phyloP scores from a whole-genome alignment of 2,888 invertebrate genomes.

The Melieria omissa region DNA sequence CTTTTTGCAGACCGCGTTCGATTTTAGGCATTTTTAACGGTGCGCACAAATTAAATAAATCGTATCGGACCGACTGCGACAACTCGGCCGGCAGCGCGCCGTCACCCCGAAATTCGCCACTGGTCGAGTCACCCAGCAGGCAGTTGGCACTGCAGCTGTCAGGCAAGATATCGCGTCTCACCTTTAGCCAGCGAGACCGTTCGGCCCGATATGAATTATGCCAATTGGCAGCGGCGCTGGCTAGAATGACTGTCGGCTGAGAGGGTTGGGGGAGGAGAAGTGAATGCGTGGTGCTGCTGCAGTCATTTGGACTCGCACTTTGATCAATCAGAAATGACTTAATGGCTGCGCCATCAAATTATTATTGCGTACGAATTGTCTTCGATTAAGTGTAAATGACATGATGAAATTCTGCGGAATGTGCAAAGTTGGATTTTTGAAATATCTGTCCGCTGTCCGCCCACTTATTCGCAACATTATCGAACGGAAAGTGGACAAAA shows the following conservation, averaged over 20 bases:
- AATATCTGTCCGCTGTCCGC: neutral
- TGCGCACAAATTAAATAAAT: constrained; percentile 1
- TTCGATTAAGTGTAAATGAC: constrained; percentile 14
- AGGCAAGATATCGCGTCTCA: constrained; percentile 12
- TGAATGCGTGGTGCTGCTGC: too few species aligned
- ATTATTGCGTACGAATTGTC: constrained; percentile 10
- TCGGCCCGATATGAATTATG: constrained; percentile 45
- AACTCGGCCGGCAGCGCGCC: neutral
- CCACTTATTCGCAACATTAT: neutral
- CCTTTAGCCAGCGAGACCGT: constrained; percentile 15
- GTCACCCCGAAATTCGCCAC: neutral
- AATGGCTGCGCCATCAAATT: constrained; percentile 22
- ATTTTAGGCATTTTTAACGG: constrained; percentile 9
- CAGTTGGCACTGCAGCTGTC: constrained; percentile 10
- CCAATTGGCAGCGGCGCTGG: too few species aligned
- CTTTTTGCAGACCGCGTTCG: constrained; percentile 38
- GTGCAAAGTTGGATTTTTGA: neutral
- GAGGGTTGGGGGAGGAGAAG: too few species aligned
- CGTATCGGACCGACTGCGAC: neutral
- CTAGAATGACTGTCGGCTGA: too few species aligned
- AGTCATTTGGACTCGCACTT: neutral
- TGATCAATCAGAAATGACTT: constrained; percentile 20
- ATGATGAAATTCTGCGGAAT: constrained; percentile 11
- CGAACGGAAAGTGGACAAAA: neutral
- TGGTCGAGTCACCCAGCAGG: constrained; percentile 19